Base-by-base conservation (phyloP, 2,888 invertebrate genomes). In the Chrysina gloriosa region DNA sequence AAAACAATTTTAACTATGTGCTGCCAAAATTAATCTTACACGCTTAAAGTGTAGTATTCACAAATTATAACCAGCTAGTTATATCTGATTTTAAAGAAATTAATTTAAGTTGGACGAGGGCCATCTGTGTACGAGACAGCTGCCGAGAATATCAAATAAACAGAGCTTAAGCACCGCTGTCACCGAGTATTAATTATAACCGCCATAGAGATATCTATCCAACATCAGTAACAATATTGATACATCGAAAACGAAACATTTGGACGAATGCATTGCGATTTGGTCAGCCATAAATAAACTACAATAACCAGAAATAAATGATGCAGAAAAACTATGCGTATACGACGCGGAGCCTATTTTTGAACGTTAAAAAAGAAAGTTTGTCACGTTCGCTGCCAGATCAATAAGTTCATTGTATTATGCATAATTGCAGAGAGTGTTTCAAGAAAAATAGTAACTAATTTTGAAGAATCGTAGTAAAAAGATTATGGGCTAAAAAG, bases 71-170 rank as follows among this genome's bases (percentile, higher is more conserved):
- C 27, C 54, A 54, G 31, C 19, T 21, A 16, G 25, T 27, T 27
- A 45, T 39, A 42, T 9, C 42, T 42, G 58, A 61, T 42, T 25
- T 42, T 61, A 45, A 61, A 45, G 58, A 61, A 27, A 29, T 61
- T 42, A 61, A 61, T 45, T 61, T 61, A 25, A 16, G 14, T 61
- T 61, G 58, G 58, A 61, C 42, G n/a, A 9, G 16, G 39, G 58
- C 58, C 58, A 61, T 61, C 45, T 42, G 58, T 61, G 42, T 21
- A 45, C 27, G 14, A 61, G 58, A 42, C 58, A 29, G 58, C 58
- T 61, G 58, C 42, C 58, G 25, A 23, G 34, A 25, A 58, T 42
- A 27, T 42, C 42, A 25, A 58, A 25, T 58, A 58, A 58, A 58
- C 27, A 58, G 6, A 39, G 19, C n/a, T 25, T 61, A 42, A 61